These are phyloP conservation scores for Lysandra coridon DNA, from an alignment of 2,888 invertebrate genomes.

Conservation along the genomic window DNA sequence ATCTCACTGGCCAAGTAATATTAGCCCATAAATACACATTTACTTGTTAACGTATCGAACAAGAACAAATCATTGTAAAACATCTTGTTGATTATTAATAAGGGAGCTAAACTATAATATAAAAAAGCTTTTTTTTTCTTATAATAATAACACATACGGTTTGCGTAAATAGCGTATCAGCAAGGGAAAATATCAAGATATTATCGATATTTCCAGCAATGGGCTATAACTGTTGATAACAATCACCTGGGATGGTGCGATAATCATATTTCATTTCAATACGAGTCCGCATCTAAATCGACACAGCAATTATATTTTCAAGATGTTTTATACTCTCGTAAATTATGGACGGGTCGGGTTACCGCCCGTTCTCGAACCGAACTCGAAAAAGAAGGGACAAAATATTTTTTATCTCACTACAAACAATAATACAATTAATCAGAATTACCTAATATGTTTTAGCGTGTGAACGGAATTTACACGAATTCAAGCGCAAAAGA, in stretches of 20 bases:
- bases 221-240: slow-evolving; percentile 1
- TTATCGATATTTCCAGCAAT: not conserved
- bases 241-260: slow-evolving; percentile 2
- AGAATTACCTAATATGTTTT: no score
- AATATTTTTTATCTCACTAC: not conserved
- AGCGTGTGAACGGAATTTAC: no score
- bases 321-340: slow-evolving; percentile 48
- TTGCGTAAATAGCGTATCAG: not conserved
- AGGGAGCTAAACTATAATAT: no score
- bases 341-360: slow-evolving; percentile 43
- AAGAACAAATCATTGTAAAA: no score
- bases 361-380: slow-evolving; percentile 37
- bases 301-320: slow-evolving; percentile 50
- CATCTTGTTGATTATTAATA: no score
- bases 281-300: slow-evolving; percentile 37
- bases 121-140: no score
- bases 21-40: no score
- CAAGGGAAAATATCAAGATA: not conserved
- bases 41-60: no score
- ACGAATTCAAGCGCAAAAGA: no score
- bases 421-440: not conserved
- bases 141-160: no score
- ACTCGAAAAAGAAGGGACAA: slow-evolving; percentile 20
- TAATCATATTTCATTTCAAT: slow-evolving; percentile 12
- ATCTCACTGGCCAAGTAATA: no score